Evolutionary conservation across 2,888 invertebrate species (phyloP).

Genomic region (Orthonevra nobilis): DNA sequence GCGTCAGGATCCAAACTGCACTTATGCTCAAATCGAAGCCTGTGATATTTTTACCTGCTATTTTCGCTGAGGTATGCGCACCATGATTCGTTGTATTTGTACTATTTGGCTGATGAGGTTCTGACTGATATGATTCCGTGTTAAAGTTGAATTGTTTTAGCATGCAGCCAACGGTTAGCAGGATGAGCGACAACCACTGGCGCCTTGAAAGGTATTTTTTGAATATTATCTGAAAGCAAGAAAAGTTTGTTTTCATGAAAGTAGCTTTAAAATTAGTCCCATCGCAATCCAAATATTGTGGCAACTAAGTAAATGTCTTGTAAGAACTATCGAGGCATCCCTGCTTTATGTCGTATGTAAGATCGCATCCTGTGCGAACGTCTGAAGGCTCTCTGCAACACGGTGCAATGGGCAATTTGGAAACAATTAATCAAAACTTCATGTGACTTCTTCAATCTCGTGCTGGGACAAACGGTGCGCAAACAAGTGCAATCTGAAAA

Average conservation of each 20-base stretch:
- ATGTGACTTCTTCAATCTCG: too few relatives aligned
- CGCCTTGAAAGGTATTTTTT: constrained; percentile 88
- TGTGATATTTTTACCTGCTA: constrained; percentile 76
- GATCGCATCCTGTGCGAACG: too few relatives aligned
- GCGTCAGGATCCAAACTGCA: constrained; percentile 85
- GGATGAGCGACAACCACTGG: constrained; percentile 94
- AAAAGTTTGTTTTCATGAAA: background rate
- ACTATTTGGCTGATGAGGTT: constrained; percentile 8
- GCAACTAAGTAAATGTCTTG: too few relatives aligned
- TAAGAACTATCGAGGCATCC: too few relatives aligned
- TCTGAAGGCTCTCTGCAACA: too few relatives aligned
- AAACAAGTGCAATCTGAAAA: too few relatives aligned
- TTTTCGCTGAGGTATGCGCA: constrained; percentile 27
- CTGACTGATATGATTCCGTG: constrained; percentile 72
- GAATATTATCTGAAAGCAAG: constrained; percentile 87
- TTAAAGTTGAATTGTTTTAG: constrained; percentile 88
- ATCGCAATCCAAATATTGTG: too few relatives aligned
- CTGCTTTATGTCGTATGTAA: too few relatives aligned
- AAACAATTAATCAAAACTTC: too few relatives aligned
- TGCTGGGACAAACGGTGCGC: too few relatives aligned
- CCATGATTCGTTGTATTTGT: constrained; percentile 38
- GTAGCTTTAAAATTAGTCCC: too few relatives aligned
- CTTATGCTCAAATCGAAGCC: constrained; percentile 82
- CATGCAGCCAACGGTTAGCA: constrained; percentile 94
- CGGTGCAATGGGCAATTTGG: too few relatives aligned